These are phyloP conservation scores for Zapus hudsonius DNA, from an alignment of 2,113 vertebrate genomes.

Conservation along the genomic window DNA sequence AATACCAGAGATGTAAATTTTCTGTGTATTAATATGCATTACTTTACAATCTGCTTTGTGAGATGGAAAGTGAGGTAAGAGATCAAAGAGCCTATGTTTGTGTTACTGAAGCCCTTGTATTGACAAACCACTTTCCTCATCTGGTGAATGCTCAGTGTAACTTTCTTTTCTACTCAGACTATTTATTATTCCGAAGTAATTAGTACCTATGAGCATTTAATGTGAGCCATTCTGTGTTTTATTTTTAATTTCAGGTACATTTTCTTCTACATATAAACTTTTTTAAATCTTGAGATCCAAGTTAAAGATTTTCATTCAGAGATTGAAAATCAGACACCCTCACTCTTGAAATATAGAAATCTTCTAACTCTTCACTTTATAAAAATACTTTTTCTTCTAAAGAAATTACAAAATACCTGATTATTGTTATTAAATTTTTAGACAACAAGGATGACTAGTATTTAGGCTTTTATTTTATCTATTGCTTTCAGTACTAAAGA, in stretches of 20 bases:
- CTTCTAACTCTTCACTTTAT: background rate
- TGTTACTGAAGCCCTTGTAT: background rate
- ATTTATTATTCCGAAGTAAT: background rate
- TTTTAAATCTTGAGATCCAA: background rate
- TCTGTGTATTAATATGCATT: background rate
- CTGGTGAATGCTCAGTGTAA: background rate
- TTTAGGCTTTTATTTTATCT: background rate
- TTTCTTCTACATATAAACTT: background rate
- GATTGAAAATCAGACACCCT: background rate
- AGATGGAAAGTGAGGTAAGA: background rate
- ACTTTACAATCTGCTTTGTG: background rate
- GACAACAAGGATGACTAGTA: too few species aligned
- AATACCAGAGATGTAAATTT: conserved; percentile 5
- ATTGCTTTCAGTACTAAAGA: background rate
- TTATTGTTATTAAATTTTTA: too few species aligned
- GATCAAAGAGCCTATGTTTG: background rate
- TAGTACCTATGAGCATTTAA: background rate
- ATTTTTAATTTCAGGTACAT: background rate
- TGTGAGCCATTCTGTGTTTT: background rate
- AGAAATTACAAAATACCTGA: background rate
- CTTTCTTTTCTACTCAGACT: background rate
- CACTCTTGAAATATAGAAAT: background rate
- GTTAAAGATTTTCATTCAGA: background rate
- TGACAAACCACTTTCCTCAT: background rate
- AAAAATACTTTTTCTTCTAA: background rate